Percentiles rank a stretch among this genome's conserved stretches.
Evolutionary conservation across 2,113 vertebrate genomes (phyloP).

Genomic region (Aepyceros melampus): DNA sequence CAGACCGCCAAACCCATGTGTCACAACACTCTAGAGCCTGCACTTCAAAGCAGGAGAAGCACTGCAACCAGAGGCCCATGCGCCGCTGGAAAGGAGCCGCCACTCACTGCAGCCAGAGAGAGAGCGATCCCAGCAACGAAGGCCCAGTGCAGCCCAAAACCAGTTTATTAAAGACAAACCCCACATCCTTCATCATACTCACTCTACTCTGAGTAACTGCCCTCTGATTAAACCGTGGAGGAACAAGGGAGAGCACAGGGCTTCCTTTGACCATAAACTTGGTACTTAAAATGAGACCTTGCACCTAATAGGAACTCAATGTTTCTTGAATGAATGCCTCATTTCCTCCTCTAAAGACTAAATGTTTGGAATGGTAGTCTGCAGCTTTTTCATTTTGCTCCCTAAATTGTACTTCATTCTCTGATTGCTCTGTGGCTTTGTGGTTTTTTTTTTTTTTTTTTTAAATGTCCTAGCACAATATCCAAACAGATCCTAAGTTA

Average conservation of each 20-base stretch:
- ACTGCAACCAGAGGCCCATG: accelerated
- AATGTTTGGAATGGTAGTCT: background rate
- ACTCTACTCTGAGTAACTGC: background rate
- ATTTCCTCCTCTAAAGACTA: background rate
- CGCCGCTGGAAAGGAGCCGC: background rate
- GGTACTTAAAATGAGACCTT: background rate
- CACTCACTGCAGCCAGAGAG: background rate
- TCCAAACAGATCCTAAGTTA: background rate
- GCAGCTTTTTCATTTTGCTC: background rate
- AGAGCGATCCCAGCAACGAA: accelerated
- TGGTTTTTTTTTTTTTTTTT: background rate
- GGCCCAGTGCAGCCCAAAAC: background rate
- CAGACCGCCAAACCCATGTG: background rate
- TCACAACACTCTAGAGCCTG: background rate
- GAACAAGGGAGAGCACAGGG: accelerated
- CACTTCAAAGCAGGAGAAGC: background rate
- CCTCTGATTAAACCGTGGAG: background rate
- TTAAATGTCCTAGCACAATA: background rate
- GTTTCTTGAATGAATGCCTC: background rate
- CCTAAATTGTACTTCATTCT: background rate
- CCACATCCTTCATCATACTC: background rate
- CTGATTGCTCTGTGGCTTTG: background rate
- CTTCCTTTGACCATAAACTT: background rate
- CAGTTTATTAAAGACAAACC: background rate
- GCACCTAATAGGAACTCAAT: background rate